Evolutionary conservation across 2,888 invertebrate genomes (phyloP), one percentile per base, ranked within the genome.

Genomic region (Tortrix viridana): DNA sequence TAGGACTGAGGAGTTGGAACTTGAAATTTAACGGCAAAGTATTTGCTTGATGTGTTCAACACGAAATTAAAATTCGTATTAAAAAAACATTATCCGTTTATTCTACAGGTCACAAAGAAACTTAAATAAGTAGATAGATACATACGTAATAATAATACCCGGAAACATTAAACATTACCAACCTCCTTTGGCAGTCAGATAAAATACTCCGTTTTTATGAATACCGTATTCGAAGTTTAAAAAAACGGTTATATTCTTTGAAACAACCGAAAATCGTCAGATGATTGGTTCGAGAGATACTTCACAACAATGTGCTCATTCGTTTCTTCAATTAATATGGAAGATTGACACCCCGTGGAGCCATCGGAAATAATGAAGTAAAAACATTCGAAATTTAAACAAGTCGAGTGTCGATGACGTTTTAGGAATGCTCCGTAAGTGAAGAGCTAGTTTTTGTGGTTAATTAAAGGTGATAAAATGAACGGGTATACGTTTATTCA

Each of bases 231-330:
- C 19, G 41, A 23, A 66, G 54, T 54, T 62, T 55, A 67, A 68
- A 32, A 71, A 74, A 71, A 70, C 69, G 23, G 47, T 60, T 20
- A 52, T 50, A 58, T 56, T 41, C 12, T 32, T 32, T 32, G 12
- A 56, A 54, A 56, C 72, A 67, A 67, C 65, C 69, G 70, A 67
- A 70, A 72, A 70, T 69, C 69, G 52, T 52, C 59, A 55, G 43
- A 73, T 72, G 80, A 81, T 78, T 75, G 50, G 70, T 71, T 72
- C 80, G 76, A 78, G 78, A 74, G 79, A 80, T 74, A 73, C 71
- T 74, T 75, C 71, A 71, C 74, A 77, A 79, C 81, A 78, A 76
- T 78, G 71, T 69, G 68, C 76, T 79, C 79, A 78, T 74, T 76
- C 55, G 20, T 9, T 22, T 20, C 18, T 41, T 37, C 41, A 41